Evolutionary conservation across 1,140 invertebrate genomes (phyloP).

Genomic region (Heliconius hewitsoni): DNA sequence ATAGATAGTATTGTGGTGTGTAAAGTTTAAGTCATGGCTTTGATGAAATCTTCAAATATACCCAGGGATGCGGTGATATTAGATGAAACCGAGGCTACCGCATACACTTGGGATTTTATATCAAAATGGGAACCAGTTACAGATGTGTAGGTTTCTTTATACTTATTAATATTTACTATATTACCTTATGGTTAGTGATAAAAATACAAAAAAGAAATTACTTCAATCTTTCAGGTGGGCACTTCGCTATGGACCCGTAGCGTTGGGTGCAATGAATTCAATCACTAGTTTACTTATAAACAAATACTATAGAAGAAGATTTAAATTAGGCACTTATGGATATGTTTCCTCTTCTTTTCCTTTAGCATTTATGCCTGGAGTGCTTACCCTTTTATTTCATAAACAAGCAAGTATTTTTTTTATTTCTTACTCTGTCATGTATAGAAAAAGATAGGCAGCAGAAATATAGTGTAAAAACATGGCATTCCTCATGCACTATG

Average conservation of each 20-base stretch:
- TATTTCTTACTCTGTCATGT: background rate
- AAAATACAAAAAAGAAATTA: background rate
- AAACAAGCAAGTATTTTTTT: constrained; percentile 64
- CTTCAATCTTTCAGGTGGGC: constrained; percentile 61
- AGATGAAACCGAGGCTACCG: constrained; percentile 56
- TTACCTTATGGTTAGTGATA: too few species aligned
- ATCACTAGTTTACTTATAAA: constrained; percentile 65
- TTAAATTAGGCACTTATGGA: constrained; percentile 63
- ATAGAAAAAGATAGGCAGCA: background rate
- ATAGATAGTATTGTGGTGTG: background rate
- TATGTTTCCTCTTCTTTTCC: constrained; percentile 65
- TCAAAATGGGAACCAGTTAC: constrained; percentile 54
- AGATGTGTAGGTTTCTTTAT: constrained; percentile 57
- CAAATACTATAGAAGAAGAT: constrained; percentile 57
- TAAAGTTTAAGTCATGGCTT: constrained; percentile 51
- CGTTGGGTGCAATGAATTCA: constrained; percentile 60
- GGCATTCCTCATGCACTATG: background rate
- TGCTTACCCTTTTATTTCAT: constrained; percentile 65
- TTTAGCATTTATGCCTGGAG: constrained; percentile 60
- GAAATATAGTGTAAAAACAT: background rate
- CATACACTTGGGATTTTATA: constrained; percentile 65
- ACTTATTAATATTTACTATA: background rate
- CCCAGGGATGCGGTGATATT: constrained; percentile 64
- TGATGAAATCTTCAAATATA: constrained; percentile 54
- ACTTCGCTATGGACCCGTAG: constrained; percentile 52